A percentile compares a stretch with the other conserved stretches of the same genome.
phyloP scores from a whole-genome alignment of 2,797 vertebrate species.

The Girardinus metallicus region DNA sequence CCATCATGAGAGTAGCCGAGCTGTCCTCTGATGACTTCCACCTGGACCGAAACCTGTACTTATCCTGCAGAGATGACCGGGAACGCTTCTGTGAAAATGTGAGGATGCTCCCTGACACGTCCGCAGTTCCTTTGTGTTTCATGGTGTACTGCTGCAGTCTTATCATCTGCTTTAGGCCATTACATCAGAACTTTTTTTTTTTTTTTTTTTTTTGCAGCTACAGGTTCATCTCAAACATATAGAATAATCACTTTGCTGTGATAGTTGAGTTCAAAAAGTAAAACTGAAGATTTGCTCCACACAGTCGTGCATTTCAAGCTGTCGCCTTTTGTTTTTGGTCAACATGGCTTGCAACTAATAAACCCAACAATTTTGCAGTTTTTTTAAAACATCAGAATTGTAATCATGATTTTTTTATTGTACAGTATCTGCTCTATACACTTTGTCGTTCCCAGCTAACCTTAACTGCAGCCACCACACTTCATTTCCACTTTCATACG shows the following conservation, averaged over 20 bases:
- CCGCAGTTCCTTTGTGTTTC: not conserved
- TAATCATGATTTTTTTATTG: not conserved
- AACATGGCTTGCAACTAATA: not conserved
- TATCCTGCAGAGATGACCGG: slow-evolving; percentile 92
- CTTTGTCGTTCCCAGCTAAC: not conserved
- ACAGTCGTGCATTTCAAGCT: too few species aligned
- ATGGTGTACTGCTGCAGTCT: not conserved
- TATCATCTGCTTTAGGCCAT: too few species aligned
- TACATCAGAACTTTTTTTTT: not conserved
- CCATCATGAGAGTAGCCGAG: slow-evolving; percentile 95
- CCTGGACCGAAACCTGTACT: slow-evolving; percentile 94
- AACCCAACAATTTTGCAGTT: not conserved
- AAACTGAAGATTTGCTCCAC: too few species aligned
- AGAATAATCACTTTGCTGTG: not conserved
- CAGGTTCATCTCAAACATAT: not conserved
- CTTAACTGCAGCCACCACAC: not conserved
- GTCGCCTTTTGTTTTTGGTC: not conserved
- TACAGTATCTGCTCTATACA: not conserved
- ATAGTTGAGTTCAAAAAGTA: not conserved
- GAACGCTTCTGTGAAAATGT: slow-evolving; percentile 96
- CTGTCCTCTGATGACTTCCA: slow-evolving; percentile 97
- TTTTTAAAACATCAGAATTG: not conserved
- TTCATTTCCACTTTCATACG: not conserved
- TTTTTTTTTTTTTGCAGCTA: not conserved
- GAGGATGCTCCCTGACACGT: slow-evolving; percentile 41